These are phyloP conservation scores for Drosophila mulleri DNA, from an alignment of 2,888 invertebrate genomes.

Conservation along the genomic window DNA sequence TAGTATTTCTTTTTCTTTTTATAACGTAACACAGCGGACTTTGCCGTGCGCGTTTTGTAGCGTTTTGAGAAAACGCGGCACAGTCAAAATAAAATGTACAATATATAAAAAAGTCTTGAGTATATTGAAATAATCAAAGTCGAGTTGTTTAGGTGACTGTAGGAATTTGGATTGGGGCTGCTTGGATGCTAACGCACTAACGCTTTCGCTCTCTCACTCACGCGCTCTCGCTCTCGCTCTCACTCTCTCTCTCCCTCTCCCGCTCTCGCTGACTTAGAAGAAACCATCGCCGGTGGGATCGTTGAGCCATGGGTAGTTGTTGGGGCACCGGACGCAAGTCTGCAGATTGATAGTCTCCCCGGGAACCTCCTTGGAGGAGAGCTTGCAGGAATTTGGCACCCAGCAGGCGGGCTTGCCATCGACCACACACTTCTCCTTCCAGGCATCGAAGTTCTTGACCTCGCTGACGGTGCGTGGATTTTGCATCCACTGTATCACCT, in stretches of 20 bases:
- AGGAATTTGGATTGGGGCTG: conserved; percentile 61
- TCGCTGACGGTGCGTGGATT: conserved; percentile 94
- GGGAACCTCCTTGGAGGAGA: conserved; percentile 96
- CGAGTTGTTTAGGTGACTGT: conserved; percentile 46
- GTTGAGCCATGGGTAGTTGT: conserved; percentile 97
- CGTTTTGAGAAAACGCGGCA: conserved; percentile 44
- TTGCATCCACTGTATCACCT: conserved; percentile 98
- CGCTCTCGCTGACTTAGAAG: conserved; percentile 88
- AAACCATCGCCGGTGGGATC: conserved; percentile 91
- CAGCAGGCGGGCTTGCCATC: conserved; percentile 93
- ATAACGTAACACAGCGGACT: conserved; percentile 85
- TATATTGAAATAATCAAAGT: conserved; percentile 49
- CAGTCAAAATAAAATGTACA: conserved; percentile 59
- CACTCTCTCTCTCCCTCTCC: conserved; percentile 65
- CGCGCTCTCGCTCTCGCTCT: conserved; percentile 4
- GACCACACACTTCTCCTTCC: conserved; percentile 97
- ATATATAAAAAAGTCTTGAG: conserved; percentile 65
- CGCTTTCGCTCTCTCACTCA: conserved; percentile 44
- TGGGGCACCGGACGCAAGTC: conserved; percentile 96
- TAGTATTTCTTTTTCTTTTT: conserved; percentile 50
- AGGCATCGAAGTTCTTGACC: conserved; percentile 96
- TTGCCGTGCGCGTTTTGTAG: conserved; percentile 55
- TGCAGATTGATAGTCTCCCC: conserved; percentile 97
- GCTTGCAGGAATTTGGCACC: conserved; percentile 95
- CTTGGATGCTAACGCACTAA: conserved; percentile 43